Percentiles rank a stretch among this genome's conserved stretches.
phyloP scores from a whole-genome alignment of 1,140 invertebrate genomes.

The Drosophila repletoides region DNA sequence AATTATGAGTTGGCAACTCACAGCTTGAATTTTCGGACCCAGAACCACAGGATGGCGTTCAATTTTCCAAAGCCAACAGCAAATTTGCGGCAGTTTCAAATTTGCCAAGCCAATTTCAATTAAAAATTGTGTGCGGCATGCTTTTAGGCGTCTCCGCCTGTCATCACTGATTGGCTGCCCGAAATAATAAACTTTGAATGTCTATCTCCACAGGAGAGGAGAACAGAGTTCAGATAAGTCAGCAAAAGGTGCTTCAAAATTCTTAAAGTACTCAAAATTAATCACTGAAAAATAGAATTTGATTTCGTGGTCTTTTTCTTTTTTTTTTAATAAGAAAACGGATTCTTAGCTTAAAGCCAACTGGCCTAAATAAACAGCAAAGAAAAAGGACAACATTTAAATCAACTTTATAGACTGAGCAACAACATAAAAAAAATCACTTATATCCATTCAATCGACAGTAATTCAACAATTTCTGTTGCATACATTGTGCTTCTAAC shows the following conservation, averaged over 20 bases:
- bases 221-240: constrained; percentile 39
- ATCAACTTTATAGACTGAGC: not conserved
- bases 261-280: constrained; percentile 4
- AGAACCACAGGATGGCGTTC: constrained; percentile 13
- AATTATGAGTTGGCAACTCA: constrained; percentile 57
- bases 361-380: constrained; percentile 2
- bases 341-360: not conserved
- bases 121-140: constrained; percentile 47
- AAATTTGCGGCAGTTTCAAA: constrained; percentile 45
- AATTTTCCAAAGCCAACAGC: constrained; percentile 17
- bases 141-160: constrained; percentile 5
- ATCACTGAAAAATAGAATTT: constrained; percentile 2
- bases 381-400: not conserved
- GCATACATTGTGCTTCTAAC: no score
- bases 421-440: not conserved
- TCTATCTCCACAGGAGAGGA: no score
- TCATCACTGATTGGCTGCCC: constrained; percentile 5
- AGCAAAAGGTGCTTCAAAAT: constrained; percentile 35
- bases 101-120: constrained; percentile 72
- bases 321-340: no score
- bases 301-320: no score
- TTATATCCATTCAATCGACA: not conserved
- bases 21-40: not conserved
- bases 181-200: not conserved
- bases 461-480: not conserved